Conservation (phyloP, 2,888 invertebrate genomes). For the Tetragonisca angustula region DNA sequence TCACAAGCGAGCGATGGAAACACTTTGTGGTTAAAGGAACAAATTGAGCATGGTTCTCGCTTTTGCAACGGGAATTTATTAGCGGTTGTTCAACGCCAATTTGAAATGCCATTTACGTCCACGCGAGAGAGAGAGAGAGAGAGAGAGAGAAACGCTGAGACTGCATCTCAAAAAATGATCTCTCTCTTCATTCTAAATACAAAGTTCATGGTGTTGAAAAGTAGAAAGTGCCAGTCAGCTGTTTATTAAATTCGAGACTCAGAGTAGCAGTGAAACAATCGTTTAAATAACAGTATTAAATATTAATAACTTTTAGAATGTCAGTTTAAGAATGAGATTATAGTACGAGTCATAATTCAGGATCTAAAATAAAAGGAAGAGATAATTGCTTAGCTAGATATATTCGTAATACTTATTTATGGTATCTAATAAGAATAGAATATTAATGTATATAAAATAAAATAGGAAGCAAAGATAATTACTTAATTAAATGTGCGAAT, state of each 20-base stretch:
- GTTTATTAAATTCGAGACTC: no score
- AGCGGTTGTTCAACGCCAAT: slow-evolving; percentile 53
- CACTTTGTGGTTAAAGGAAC: slow-evolving; percentile 26
- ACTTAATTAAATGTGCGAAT: not conserved
- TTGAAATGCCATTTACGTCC: slow-evolving; percentile 49
- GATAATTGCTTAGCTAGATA: no score
- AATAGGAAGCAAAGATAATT: not conserved
- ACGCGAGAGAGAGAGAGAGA: not conserved
- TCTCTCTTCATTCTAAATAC: not conserved
- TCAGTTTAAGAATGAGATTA: not conserved
- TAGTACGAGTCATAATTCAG: not conserved
- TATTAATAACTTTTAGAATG: no score
- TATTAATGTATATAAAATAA: not conserved
- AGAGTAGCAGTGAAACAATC: no score
- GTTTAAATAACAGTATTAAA: no score
- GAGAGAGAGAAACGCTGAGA: slow-evolving; percentile 6
- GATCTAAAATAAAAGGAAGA: no score
- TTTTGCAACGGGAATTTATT: slow-evolving; percentile 70
- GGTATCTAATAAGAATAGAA: no score
- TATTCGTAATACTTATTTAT: no score
- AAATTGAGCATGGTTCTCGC: slow-evolving; percentile 21
- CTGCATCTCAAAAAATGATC: not conserved
- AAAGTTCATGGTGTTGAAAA: no score
- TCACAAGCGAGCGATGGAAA: not conserved
- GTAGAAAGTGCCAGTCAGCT: no score